phyloP scores from a whole-genome alignment of 1,140 invertebrate species.

The Drosophila arawakana region DNA sequence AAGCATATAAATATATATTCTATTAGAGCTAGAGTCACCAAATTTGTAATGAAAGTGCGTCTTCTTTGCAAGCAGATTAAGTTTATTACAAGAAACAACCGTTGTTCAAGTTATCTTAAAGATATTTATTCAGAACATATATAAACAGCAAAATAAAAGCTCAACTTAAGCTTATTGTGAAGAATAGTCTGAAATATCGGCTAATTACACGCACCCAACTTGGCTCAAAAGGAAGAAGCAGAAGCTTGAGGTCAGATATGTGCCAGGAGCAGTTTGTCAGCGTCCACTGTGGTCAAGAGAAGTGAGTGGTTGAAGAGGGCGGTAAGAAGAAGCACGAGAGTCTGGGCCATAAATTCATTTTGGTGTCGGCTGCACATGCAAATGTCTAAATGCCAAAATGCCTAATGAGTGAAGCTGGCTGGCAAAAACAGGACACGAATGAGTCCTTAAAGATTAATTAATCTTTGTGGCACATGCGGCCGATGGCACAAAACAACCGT shows the following conservation, averaged over 20 bases:
- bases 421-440: conserved; percentile 62
- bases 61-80: too few species aligned
- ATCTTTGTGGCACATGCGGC: conserved; percentile 83
- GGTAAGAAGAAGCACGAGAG: background rate
- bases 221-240: background rate
- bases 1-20: too few species aligned
- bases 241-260: conserved; percentile 7
- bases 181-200: background rate
- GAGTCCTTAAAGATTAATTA: conserved; percentile 85
- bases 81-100: too few species aligned
- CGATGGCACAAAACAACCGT: conserved; percentile 53
- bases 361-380: conserved; percentile 67
- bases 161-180: background rate
- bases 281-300: background rate
- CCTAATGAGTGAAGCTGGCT: conserved; percentile 62
- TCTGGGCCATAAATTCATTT: conserved; percentile 70
- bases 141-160: background rate
- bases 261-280: conserved; percentile 9
- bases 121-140: background rate
- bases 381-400: conserved; percentile 65
- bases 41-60: too few species aligned
- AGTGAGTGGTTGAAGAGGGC: background rate
- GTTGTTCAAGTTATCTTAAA: too few species aligned
- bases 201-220: background rate
- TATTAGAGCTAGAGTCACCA: too few species aligned